Evolutionary conservation across 2,888 invertebrate species (phyloP), one percentile per base, ranked within the genome.

Genomic region (Andrena haemorrhoa): DNA sequence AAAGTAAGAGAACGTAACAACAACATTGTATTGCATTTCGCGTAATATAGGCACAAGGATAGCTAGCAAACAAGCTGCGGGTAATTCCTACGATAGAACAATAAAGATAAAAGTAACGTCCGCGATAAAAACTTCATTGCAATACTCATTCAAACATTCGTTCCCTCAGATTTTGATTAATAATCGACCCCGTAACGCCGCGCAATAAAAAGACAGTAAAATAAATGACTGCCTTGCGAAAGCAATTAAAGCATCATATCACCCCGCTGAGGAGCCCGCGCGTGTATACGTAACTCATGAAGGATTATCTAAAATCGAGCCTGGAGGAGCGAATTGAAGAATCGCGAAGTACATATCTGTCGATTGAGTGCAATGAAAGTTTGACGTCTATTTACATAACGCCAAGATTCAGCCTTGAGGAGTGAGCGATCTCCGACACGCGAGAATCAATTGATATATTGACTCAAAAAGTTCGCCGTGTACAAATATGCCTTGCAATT

Each of bases 391-490:
- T 83, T 84, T 84, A 79, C 75, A 73, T 79, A 84, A 84, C 56
- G n/a, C 6, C 56, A 51, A 65, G 60, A 74, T 63, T 69, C 74
- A 86, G 81, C 87, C 87, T 88, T 88, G 85, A 80, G 23, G 80
- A 80, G 77, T 80, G 82, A 85, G 60, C 41, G 84, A 88, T 88
- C 82, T 76, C 81, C 76, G 72, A 82, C 71, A 64, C 77, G 74
- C 29, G 7, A 12, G 73, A 65, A 72, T 71, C 64, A 61, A 64
- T 41, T 51, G 61, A 47, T 41, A 35, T 56, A 70, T 72, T 56
- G 35, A 63, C 76, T 74, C 51, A 71, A 53, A 72, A 83, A 73
- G 75, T 71, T 58, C 7, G 60, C 70, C 35, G 16, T 53, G 64
- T 51, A 53, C 41, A 31, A 73, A 69, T 61, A 58, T 35, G 60